These are phyloP conservation scores for Campopleginae sp. DNA, from an alignment of 2,888 invertebrate genomes.

Conservation along the genomic window DNA sequence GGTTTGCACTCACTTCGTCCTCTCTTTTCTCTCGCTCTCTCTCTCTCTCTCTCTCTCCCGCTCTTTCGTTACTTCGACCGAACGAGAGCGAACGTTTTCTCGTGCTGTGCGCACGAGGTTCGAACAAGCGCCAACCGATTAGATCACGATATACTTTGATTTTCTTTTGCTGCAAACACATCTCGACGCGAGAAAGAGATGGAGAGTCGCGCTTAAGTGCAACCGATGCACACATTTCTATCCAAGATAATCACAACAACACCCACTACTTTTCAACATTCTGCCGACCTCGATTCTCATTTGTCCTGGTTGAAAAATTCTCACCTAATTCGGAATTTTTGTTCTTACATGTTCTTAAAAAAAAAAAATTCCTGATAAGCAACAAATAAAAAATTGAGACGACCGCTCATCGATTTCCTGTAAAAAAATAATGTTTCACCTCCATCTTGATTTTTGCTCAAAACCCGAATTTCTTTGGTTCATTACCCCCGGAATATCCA, in stretches of 20 bases:
- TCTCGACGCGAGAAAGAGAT: constrained; percentile 49
- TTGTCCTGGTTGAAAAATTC: constrained; percentile 4
- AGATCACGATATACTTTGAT: constrained; percentile 65
- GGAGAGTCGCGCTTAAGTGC: constrained; percentile 60
- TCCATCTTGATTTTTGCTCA: not conserved
- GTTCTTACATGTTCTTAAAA: not conserved
- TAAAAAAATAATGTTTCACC: too few relatives aligned
- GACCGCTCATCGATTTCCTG: too few relatives aligned
- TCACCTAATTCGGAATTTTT: not conserved
- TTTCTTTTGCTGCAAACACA: constrained; percentile 67
- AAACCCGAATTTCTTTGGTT: not conserved
- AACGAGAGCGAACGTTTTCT: constrained; percentile 71
- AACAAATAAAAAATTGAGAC: too few relatives aligned
- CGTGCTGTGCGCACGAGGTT: constrained; percentile 60
- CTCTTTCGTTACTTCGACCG: constrained; percentile 51
- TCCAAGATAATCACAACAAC: constrained; percentile 60
- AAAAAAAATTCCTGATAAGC: not conserved
- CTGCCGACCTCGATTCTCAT: constrained; percentile 22
- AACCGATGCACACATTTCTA: constrained; percentile 59
- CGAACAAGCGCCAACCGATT: constrained; percentile 69
- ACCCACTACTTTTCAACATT: constrained; percentile 43
- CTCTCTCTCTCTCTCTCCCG: constrained; percentile 21
- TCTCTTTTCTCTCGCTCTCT: constrained; percentile 13
- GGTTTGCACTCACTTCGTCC: constrained; percentile 27
- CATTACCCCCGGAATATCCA: not conserved